A percentile compares a stretch with the other conserved stretches of the same genome.
Conservation (phyloP, 2,888 invertebrate genomes). For the Lepidonotus clava region DNA sequence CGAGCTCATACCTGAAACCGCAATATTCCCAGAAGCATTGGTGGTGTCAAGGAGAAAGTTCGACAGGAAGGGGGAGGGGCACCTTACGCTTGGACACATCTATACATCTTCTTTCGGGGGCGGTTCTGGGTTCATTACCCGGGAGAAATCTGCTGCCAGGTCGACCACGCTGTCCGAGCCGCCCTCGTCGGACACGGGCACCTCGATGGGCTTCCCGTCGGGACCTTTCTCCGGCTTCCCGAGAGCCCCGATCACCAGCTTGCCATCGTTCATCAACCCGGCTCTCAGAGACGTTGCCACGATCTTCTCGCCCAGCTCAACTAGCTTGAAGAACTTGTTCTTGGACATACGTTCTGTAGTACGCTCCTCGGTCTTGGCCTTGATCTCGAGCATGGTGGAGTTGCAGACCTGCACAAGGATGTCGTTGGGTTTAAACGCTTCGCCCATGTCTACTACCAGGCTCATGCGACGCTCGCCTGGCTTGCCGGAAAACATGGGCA, state of each 20-base stretch:
- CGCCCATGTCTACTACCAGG: conserved; percentile 60
- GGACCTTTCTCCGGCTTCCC: conserved; percentile 61
- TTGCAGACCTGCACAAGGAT: conserved; percentile 66
- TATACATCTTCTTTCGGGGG: not conserved
- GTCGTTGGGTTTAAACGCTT: conserved; percentile 64
- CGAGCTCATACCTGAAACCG: too few relatives aligned
- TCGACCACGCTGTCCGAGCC: conserved; percentile 30
- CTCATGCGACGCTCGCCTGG: conserved; percentile 56
- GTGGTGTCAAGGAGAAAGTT: too few relatives aligned
- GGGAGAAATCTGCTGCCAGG: not conserved
- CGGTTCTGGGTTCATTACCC: conserved; percentile 45
- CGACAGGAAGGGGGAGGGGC: too few relatives aligned
- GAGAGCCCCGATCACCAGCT: conserved; percentile 64
- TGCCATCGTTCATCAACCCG: conserved; percentile 64
- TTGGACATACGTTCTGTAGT: conserved; percentile 64
- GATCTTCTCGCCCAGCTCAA: conserved; percentile 66
- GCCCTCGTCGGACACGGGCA: not conserved
- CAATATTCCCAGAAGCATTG: too few relatives aligned
- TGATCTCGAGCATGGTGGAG: conserved; percentile 63
- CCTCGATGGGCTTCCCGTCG: conserved; percentile 8
- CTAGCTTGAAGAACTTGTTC: conserved; percentile 65
- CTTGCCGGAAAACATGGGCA: conserved; percentile 59
- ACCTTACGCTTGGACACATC: too few relatives aligned
- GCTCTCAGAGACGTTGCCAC: conserved; percentile 63
- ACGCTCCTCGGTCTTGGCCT: conserved; percentile 67